Evolutionary conservation across 2,888 invertebrate species (phyloP), one percentile per base, ranked within the genome.

Genomic region (Pardosa pseudoannulata): DNA sequence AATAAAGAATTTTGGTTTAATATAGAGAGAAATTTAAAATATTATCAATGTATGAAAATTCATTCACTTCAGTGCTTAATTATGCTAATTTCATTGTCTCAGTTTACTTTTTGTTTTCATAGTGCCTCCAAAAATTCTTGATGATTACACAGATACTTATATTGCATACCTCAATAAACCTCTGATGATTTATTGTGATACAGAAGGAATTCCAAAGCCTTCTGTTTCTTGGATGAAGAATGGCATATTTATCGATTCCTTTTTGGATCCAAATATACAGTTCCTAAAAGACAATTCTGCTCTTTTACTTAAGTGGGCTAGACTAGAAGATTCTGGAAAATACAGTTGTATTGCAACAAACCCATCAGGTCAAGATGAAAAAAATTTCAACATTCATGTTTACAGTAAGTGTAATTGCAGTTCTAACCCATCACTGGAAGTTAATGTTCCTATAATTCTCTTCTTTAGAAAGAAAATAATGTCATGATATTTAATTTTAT

Each of bases 291-390:
- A 83, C 11, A 67, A 76, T 46, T 80, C 86, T n/a, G 50, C 71
- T 50, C 56, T 87, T 9, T 19, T 75, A 9, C 65, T 87, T 41
- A 74, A 74, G 1, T 80, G 64, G 50, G 67, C 70, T 6, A 70
- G 86, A 39, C 70, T 80, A 28, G 80, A 80, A 72, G 86, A 87
- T 76, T 32, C 86, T 39, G 93, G 94, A 0, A 92, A 92, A 0
- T 94, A 94, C 90, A 93, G 93, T 0, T 95, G 95, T 89, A 92
- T 93, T 0, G 94, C 93, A 0, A 91, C 92, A 19, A 95, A 94
- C 91, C 91, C 92, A 0, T 94, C 93, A 0, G 94, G 94, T 0
- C 92, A 93, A 0, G 92, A 92, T 0, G 92, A 93, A 65, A 92
- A 93, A 0, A 91, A 91, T 0, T 93, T 94, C 72, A 90, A 91